A percentile compares a stretch with the other conserved stretches of the same genome.
These are phyloP conservation scores for Eupithecia subfuscata DNA, from an alignment of 2,888 invertebrate species.

Conservation along the genomic window DNA sequence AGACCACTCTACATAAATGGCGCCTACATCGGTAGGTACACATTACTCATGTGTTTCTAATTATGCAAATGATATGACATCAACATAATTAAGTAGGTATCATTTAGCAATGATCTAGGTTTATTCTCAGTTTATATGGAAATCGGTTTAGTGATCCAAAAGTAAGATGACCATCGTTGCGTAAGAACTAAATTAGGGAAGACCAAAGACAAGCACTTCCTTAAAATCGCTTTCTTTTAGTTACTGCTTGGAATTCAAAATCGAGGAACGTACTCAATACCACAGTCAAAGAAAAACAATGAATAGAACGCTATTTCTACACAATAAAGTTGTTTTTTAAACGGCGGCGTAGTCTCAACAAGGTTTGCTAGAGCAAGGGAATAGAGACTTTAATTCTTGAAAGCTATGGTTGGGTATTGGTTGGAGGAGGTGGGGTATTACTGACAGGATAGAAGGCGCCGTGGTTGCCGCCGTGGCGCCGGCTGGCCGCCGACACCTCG, in stretches of 20 bases:
- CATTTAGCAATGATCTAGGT: background rate
- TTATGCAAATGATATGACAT: constrained; percentile 5
- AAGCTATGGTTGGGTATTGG: constrained; percentile 48
- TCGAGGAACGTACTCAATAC: constrained; percentile 72
- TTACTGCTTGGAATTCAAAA: constrained; percentile 78
- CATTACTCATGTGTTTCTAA: constrained; percentile 7
- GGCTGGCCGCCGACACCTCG: constrained; percentile 82
- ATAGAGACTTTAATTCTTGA: constrained; percentile 37
- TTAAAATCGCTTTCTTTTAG: constrained; percentile 80
- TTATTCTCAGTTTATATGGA: background rate
- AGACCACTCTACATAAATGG: constrained; percentile 4
- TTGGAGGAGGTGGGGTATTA: constrained; percentile 51
- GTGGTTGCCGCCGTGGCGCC: constrained; percentile 79
- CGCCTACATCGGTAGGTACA: constrained; percentile 14
- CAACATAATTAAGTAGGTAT: background rate
- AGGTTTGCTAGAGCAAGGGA: constrained; percentile 43
- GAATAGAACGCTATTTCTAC: constrained; percentile 43
- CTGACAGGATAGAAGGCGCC: constrained; percentile 81
- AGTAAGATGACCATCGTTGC: constrained; percentile 45
- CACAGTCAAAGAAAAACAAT: constrained; percentile 40
- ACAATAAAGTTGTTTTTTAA: constrained; percentile 53
- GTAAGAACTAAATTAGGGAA: constrained; percentile 66
- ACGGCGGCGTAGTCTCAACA: constrained; percentile 56
- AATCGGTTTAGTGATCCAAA: background rate
- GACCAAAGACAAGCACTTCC: constrained; percentile 69